A percentile compares a stretch with the other conserved stretches of the same genome.
Evolutionary conservation across 1,140 invertebrate species (phyloP).

Genomic region (Lordiphosa stackelbergi): DNA sequence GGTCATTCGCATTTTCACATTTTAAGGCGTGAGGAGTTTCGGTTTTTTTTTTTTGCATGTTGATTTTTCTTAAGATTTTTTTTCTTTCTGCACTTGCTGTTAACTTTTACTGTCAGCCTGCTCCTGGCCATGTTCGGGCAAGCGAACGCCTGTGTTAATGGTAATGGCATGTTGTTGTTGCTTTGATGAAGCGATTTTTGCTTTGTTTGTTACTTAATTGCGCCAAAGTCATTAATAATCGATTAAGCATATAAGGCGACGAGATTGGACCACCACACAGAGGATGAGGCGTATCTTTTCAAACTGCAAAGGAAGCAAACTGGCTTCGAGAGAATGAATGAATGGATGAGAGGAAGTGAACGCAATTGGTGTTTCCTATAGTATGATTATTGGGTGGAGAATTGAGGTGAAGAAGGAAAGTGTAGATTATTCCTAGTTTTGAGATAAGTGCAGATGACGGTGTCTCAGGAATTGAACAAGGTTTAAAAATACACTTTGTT

Average conservation of each 20-base stretch:
- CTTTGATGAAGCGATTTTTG: slow-evolving; percentile 45
- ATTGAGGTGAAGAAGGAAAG: neutral
- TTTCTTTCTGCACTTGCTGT: slow-evolving; percentile 23
- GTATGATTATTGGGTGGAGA: neutral
- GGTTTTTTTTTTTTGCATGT: slow-evolving; percentile 44
- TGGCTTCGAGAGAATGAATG: slow-evolving; percentile 23
- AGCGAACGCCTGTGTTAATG: slow-evolving; percentile 24
- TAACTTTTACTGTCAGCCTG: slow-evolving; percentile 59
- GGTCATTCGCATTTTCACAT: slow-evolving; percentile 75
- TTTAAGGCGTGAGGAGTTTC: slow-evolving; percentile 56
- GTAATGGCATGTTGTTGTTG: slow-evolving; percentile 43
- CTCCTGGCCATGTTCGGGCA: slow-evolving; percentile 6
- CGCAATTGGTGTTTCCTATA: slow-evolving; percentile 17
- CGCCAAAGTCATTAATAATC: slow-evolving; percentile 73
- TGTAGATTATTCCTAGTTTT: no score
- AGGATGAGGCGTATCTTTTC: neutral
- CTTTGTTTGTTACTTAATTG: slow-evolving; percentile 69
- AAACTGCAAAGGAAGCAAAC: neutral
- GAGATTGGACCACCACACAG: slow-evolving; percentile 7
- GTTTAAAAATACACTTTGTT: no score
- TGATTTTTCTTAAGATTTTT: slow-evolving; percentile 46
- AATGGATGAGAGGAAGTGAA: slow-evolving; percentile 16
- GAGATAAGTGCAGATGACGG: no score
- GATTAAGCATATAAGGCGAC: slow-evolving; percentile 52
- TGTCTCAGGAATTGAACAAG: no score